A percentile compares a stretch with the other conserved stretches of the same genome.
Evolutionary conservation across 2,797 vertebrate genomes (phyloP).

Genomic region (Hyperoplus immaculatus): DNA sequence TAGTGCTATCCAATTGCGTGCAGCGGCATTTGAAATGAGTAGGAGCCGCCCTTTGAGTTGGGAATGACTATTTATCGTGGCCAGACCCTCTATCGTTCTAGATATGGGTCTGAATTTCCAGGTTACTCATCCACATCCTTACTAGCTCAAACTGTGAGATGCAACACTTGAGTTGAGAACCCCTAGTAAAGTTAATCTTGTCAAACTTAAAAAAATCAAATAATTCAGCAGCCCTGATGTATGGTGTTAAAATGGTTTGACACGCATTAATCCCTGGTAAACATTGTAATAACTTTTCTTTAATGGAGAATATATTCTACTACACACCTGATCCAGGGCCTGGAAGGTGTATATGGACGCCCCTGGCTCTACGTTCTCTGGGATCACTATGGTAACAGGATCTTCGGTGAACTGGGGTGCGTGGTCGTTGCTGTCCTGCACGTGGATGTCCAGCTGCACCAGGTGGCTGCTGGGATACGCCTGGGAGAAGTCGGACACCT

Average conservation of each 20-base stretch:
- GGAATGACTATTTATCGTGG: too few species aligned
- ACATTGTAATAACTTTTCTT: not conserved
- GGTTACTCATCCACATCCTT: too few species aligned
- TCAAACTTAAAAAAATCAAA: not conserved
- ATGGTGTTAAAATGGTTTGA: not conserved
- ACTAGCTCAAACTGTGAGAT: not conserved
- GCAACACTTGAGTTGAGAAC: not conserved
- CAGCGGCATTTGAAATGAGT: too few species aligned
- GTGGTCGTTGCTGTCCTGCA: conserved; percentile 96
- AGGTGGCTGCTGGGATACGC: conserved; percentile 88
- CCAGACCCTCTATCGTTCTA: too few species aligned
- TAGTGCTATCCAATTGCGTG: too few species aligned
- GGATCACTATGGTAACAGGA: conserved; percentile 92
- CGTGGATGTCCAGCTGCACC: conserved; percentile 90
- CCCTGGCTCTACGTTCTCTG: conserved; percentile 89
- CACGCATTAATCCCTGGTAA: not conserved
- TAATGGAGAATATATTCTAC: not conserved
- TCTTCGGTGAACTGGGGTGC: conserved; percentile 92
- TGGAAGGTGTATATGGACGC: conserved; percentile 94
- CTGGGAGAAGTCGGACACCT: conserved; percentile 89
- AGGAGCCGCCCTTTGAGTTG: too few species aligned
- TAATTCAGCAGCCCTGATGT: not conserved
- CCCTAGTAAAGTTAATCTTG: not conserved
- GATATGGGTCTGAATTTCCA: too few species aligned
- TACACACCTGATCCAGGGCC: conserved; percentile 89